Evolutionary conservation across 2,888 invertebrate genomes (phyloP).

Genomic region (Lissocephala sabroskyi): DNA sequence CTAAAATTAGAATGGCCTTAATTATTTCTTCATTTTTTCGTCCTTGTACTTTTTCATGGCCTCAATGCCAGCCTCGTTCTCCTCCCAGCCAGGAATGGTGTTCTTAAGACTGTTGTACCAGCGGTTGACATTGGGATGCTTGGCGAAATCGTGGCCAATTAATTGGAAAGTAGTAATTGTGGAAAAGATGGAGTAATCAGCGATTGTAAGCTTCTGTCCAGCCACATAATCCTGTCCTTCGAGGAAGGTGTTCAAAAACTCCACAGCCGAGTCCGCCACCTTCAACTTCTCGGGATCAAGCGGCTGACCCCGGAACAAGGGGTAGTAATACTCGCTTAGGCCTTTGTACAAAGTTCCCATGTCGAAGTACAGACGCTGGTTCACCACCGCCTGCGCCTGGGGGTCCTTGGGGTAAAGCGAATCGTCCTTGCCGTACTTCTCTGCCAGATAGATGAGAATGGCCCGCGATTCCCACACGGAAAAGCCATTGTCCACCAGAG

Average conservation of each 20-base stretch:
- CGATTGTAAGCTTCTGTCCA: conserved; percentile 82
- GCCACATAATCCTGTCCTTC: conserved; percentile 81
- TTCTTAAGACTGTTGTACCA: conserved; percentile 77
- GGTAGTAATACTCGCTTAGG: conserved; percentile 81
- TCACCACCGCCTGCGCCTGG: conserved; percentile 82
- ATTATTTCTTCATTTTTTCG: no score
- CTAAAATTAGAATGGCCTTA: no score
- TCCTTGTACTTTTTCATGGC: no score
- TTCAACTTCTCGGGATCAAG: conserved; percentile 80
- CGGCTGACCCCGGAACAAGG: conserved; percentile 77
- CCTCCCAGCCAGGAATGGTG: conserved; percentile 76
- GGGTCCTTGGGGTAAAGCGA: conserved; percentile 84
- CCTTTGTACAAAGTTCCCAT: conserved; percentile 82
- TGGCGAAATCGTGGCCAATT: conserved; percentile 78
- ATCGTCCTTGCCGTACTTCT: conserved; percentile 86
- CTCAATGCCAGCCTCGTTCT: conserved; percentile 75
- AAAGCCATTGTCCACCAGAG: conserved; percentile 87
- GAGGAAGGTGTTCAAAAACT: conserved; percentile 81
- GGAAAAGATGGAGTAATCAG: conserved; percentile 82
- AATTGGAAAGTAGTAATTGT: conserved; percentile 82
- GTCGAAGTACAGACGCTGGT: conserved; percentile 87
- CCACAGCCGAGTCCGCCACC: conserved; percentile 80
- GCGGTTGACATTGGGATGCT: conserved; percentile 79
- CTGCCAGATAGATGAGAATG: conserved; percentile 84
- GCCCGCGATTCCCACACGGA: conserved; percentile 88